phyloP scores from a whole-genome alignment of 2,113 vertebrate genomes.

The Odontophorus gujanensis region DNA sequence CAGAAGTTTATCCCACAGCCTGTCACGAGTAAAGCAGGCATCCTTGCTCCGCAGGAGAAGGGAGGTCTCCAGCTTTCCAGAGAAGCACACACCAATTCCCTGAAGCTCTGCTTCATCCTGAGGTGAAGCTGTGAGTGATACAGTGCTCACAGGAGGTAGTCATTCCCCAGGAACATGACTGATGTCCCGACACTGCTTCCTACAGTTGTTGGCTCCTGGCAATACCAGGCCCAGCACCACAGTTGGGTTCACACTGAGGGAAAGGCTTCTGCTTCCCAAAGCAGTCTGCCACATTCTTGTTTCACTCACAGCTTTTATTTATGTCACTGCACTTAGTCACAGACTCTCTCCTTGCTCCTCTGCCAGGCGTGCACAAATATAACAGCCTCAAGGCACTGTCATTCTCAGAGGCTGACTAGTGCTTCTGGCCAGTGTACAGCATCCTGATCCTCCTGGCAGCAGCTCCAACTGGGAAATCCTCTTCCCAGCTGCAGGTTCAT shows the following conservation, averaged over 20 bases:
- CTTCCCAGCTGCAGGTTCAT: not conserved
- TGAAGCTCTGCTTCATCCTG: not conserved
- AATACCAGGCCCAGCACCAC: not conserved
- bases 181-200: not conserved
- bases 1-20: not conserved
- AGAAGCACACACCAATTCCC: fast-evolving
- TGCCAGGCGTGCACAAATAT: not conserved
- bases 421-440: not conserved
- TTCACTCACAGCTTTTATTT: not conserved
- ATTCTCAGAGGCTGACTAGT: not conserved
- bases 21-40: not conserved
- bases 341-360: not conserved
- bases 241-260: not conserved
- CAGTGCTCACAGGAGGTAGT: not conserved
- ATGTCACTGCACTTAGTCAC: not conserved
- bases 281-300: not conserved
- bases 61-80: not conserved
- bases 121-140: not conserved
- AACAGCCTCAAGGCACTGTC: not conserved
- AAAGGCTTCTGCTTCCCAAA: not conserved
- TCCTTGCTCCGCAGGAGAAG: not conserved
- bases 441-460: not conserved
- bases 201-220: not conserved
- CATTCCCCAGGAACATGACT: not conserved
- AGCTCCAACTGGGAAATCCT: not conserved